Percentiles rank a stretch among this genome's conserved stretches.
These are phyloP conservation scores for Danio choprae DNA, from an alignment of 2,797 vertebrate species.

Conservation along the genomic window DNA sequence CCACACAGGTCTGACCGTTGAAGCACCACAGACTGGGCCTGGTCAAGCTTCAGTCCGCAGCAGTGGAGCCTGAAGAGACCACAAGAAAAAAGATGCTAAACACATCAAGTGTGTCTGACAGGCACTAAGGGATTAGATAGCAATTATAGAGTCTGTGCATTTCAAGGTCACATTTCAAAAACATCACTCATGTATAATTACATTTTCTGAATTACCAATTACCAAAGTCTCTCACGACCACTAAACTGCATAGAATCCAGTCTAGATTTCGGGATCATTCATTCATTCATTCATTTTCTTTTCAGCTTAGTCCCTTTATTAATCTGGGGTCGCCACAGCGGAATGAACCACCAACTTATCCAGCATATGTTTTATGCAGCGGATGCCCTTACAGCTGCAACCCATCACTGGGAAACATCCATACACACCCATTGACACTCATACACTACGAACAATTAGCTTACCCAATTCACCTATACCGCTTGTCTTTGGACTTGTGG, in stretches of 20 bases:
- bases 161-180: slow-evolving; percentile 31
- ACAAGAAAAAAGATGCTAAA: slow-evolving; percentile 36
- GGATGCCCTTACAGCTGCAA: too few species aligned
- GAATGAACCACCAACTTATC: too few species aligned
- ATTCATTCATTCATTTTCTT: too few species aligned
- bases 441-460: too few species aligned
- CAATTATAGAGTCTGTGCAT: slow-evolving; percentile 11
- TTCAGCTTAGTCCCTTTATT: too few species aligned
- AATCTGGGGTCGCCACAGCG: too few species aligned
- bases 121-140: background rate
- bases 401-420: too few species aligned
- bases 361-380: too few species aligned
- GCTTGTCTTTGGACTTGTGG: too few species aligned
- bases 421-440: slow-evolving; percentile 12
- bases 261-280: too few species aligned
- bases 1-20: slow-evolving; percentile 74
- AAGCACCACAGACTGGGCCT: slow-evolving; percentile 74
- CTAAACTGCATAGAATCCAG: background rate
- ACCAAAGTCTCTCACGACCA: background rate
- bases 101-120: slow-evolving; percentile 11
- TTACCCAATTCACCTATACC: too few species aligned
- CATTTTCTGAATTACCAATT: background rate
- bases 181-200: background rate
- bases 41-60: slow-evolving; percentile 78
- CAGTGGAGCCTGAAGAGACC: slow-evolving; percentile 73